A percentile compares a stretch with the other conserved stretches of the same genome.
Conservation (phyloP, 2,888 invertebrate genomes). For the Parnassius glacialis region DNA sequence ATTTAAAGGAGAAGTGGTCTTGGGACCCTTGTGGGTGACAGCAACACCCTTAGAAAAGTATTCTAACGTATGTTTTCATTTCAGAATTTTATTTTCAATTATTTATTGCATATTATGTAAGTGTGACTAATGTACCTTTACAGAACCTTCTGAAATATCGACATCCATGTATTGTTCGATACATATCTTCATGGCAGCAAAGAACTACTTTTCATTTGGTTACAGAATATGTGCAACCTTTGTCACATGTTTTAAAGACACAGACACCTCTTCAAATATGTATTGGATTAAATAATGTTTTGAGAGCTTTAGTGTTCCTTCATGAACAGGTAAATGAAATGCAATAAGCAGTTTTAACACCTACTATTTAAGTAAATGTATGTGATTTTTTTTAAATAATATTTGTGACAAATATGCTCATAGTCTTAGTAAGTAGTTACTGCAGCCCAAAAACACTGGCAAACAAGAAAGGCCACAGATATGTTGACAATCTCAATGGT, state of each 20-base stretch:
- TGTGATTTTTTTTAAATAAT: no score
- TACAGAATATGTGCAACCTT: slow-evolving; percentile 90
- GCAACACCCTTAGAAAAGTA: slow-evolving; percentile 87
- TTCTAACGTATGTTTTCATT: slow-evolving; percentile 83
- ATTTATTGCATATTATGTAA: neutral
- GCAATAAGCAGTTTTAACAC: no score
- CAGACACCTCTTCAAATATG: slow-evolving; percentile 91
- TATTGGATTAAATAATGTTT: slow-evolving; percentile 89
- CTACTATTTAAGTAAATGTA: no score
- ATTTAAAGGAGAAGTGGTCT: slow-evolving; percentile 87
- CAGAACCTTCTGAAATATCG: slow-evolving; percentile 92
- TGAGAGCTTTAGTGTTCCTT: slow-evolving; percentile 90
- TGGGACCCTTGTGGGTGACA: slow-evolving; percentile 83
- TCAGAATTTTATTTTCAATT: slow-evolving; percentile 3
- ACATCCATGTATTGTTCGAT: slow-evolving; percentile 92
- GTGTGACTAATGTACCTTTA: slow-evolving; percentile 41
- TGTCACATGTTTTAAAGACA: slow-evolving; percentile 83
- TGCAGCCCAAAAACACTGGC: neutral
- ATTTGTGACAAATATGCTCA: no score
- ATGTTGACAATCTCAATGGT: neutral
- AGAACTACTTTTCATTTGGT: slow-evolving; percentile 88
- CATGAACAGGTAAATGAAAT: slow-evolving; percentile 84
- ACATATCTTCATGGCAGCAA: slow-evolving; percentile 90
- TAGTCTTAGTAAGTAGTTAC: no score
- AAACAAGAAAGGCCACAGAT: no score